Conservation (phyloP, 2,888 invertebrate genomes). For the Nudaria mundana region DNA sequence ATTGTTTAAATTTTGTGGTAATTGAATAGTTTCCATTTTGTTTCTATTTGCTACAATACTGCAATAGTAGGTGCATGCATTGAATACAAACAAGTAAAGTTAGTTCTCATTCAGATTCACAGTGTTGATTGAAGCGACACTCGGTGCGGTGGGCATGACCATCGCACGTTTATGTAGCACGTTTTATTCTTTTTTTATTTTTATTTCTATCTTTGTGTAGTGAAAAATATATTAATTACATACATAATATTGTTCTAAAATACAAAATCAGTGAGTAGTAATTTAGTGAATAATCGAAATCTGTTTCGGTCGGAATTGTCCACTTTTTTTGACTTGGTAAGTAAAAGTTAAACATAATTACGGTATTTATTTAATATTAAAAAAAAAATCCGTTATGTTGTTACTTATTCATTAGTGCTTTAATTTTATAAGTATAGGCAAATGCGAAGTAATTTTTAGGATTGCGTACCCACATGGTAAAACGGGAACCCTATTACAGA, state of each 20-base stretch:
- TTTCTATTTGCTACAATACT: slow-evolving; percentile 10
- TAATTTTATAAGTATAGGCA: too few relatives aligned
- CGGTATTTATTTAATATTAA: too few relatives aligned
- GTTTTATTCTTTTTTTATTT: neutral
- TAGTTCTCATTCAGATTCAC: too few relatives aligned
- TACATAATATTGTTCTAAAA: too few relatives aligned
- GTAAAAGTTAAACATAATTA: too few relatives aligned
- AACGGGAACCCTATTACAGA: too few relatives aligned
- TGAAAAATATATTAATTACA: slow-evolving; percentile 17
- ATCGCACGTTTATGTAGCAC: slow-evolving; percentile 9
- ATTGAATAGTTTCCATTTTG: slow-evolving; percentile 16
- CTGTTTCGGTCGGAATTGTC: slow-evolving; percentile 20
- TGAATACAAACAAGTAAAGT: slow-evolving; percentile 20
- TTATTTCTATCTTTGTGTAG: slow-evolving; percentile 18
- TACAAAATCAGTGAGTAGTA: slow-evolving; percentile 19
- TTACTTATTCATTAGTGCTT: too few relatives aligned
- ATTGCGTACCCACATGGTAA: too few relatives aligned
- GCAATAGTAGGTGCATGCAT: slow-evolving; percentile 21
- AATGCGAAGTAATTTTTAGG: too few relatives aligned
- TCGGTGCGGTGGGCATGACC: slow-evolving; percentile 54
- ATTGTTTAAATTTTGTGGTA: too few relatives aligned
- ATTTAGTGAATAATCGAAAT: slow-evolving; percentile 10
- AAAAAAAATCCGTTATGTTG: too few relatives aligned
- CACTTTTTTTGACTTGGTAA: neutral
- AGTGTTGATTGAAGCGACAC: slow-evolving; percentile 62